Evolutionary conservation across 2,888 invertebrate genomes (phyloP).

Genomic region (Heliconius sara): DNA sequence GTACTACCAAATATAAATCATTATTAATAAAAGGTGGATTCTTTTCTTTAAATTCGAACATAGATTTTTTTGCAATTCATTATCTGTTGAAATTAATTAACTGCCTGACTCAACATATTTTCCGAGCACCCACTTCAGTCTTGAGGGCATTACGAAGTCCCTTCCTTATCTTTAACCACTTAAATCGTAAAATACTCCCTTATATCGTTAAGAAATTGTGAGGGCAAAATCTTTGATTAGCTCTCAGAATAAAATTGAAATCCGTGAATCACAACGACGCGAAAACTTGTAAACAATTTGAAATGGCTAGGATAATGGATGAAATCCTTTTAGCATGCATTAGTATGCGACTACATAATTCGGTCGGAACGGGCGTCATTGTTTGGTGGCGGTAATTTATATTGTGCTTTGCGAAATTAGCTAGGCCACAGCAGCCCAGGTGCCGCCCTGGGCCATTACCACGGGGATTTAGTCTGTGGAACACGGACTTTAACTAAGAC

Average conservation of each 20-base stretch:
- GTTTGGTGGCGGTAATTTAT: slow-evolving; percentile 77
- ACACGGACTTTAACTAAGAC: slow-evolving; percentile 60
- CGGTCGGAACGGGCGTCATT: slow-evolving; percentile 63
- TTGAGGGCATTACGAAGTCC: slow-evolving; percentile 33
- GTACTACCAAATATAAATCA: neutral
- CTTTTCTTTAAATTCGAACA: neutral
- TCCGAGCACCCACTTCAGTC: slow-evolving; percentile 34
- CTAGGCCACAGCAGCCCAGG: slow-evolving; percentile 66
- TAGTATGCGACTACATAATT: slow-evolving; percentile 62
- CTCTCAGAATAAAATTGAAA: neutral
- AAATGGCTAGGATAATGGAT: slow-evolving; percentile 60
- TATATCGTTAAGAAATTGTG: slow-evolving; percentile 5
- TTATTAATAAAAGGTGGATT: neutral
- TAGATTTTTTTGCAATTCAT: slow-evolving; percentile 65
- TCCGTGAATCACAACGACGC: slow-evolving; percentile 9
- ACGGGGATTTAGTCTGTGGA: slow-evolving; percentile 67
- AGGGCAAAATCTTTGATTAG: slow-evolving; percentile 12
- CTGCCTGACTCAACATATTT: slow-evolving; percentile 72
- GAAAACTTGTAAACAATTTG: slow-evolving; percentile 41
- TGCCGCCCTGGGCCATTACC: slow-evolving; percentile 71
- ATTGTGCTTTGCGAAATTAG: slow-evolving; percentile 77
- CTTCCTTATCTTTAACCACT: slow-evolving; percentile 23
- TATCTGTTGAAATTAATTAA: slow-evolving; percentile 78
- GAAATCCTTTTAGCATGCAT: slow-evolving; percentile 65
- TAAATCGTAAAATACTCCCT: slow-evolving; percentile 17